phyloP scores from a whole-genome alignment of 2,888 invertebrate species.

The Tortrix viridana region DNA sequence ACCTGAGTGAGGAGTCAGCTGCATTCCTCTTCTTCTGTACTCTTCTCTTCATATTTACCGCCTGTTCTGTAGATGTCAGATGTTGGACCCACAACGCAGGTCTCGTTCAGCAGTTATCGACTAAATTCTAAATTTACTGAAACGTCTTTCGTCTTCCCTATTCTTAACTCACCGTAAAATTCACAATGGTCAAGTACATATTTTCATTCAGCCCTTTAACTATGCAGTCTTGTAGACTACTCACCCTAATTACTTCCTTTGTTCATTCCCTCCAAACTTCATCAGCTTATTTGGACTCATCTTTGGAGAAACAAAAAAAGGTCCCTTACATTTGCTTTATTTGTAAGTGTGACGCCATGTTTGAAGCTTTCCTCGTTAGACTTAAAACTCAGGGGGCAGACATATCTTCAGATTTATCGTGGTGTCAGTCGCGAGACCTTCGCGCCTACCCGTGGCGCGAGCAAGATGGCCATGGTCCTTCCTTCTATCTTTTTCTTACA shows the following conservation, averaged over 20 bases:
- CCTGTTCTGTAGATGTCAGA: no score
- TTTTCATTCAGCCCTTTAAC: no score
- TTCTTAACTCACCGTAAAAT: no score
- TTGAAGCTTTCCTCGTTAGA: slow-evolving; percentile 37
- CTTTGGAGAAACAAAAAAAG: slow-evolving; percentile 14
- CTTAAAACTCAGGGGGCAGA: slow-evolving; percentile 14
- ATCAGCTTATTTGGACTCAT: slow-evolving; percentile 33
- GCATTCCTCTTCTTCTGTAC: no score
- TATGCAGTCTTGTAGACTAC: background rate
- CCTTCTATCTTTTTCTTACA: slow-evolving; percentile 58
- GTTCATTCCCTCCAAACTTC: background rate
- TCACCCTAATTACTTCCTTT: background rate
- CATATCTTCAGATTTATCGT: slow-evolving; percentile 40
- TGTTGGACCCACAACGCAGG: no score
- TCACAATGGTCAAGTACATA: no score
- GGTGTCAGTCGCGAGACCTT: slow-evolving; percentile 64
- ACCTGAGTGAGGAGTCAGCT: no score
- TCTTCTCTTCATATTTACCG: no score
- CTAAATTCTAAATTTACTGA: no score
- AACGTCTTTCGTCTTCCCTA: no score
- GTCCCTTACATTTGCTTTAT: slow-evolving; percentile 32
- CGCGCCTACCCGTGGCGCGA: slow-evolving; percentile 69
- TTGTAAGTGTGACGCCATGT: slow-evolving; percentile 34
- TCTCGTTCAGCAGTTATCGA: no score
- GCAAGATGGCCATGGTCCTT: slow-evolving; percentile 81